phyloP scores from a whole-genome alignment of 1,140 invertebrate genomes.

The Mylabris phalerata region DNA sequence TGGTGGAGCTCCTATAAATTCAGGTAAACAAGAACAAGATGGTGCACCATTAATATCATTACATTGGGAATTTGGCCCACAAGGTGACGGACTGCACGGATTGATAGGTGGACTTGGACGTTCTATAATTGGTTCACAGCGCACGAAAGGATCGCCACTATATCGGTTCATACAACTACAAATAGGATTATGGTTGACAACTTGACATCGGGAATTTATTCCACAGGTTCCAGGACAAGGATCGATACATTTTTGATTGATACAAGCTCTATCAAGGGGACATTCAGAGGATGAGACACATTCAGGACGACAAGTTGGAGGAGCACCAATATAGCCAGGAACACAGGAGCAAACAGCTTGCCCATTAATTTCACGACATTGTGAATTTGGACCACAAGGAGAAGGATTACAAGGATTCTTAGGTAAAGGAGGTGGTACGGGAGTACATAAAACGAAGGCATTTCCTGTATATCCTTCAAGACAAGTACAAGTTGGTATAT shows the following conservation, averaged over 20 bases:
- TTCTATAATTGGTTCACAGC: slow-evolving; percentile 42
- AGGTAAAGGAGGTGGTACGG: slow-evolving; percentile 31
- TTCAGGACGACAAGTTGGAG: slow-evolving; percentile 58
- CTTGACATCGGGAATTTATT: slow-evolving; percentile 52
- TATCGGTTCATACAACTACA: slow-evolving; percentile 54
- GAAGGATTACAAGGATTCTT: slow-evolving; percentile 50
- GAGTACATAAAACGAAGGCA: slow-evolving; percentile 54
- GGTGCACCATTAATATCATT: slow-evolving; percentile 49
- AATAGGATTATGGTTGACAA: slow-evolving; percentile 55
- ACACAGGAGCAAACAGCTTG: slow-evolving; percentile 56
- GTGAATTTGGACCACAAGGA: slow-evolving; percentile 55
- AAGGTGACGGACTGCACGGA: slow-evolving; percentile 60
- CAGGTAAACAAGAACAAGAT: slow-evolving; percentile 64
- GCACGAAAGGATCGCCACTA: slow-evolving; percentile 55
- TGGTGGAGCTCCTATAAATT: slow-evolving; percentile 67
- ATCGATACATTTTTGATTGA: slow-evolving; percentile 55
- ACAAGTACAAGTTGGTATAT: slow-evolving; percentile 63
- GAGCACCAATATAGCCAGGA: slow-evolving; percentile 53
- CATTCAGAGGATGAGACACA: slow-evolving; percentile 59
- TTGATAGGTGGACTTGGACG: slow-evolving; percentile 44
- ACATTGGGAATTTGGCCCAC: slow-evolving; percentile 66
- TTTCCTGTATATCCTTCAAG: slow-evolving; percentile 52
- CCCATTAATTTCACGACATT: slow-evolving; percentile 52
- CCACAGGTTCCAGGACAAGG: slow-evolving; percentile 61
- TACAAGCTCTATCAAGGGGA: slow-evolving; percentile 52